Percentiles rank a stretch among this genome's conserved stretches.
phyloP scores from a whole-genome alignment of 2,888 invertebrate species.

The Subacronicta megacephala region DNA sequence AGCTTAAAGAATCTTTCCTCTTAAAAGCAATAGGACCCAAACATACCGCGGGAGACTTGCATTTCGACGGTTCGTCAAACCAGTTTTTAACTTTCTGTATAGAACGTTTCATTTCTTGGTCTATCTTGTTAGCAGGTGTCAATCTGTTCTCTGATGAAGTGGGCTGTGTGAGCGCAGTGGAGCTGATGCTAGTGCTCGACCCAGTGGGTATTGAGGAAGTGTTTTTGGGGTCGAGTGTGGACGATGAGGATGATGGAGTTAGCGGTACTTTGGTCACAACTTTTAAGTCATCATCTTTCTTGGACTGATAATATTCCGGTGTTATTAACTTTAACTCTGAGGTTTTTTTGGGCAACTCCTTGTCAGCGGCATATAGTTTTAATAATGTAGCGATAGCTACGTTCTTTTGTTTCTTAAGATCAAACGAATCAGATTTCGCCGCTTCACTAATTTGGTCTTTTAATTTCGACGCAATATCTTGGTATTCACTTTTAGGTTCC shows the following conservation, averaged over 20 bases:
- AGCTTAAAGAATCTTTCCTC: slow-evolving; percentile 53
- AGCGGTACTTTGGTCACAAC: neutral
- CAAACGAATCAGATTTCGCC: slow-evolving; percentile 56
- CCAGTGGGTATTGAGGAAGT: slow-evolving; percentile 6
- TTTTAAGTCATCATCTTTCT: neutral
- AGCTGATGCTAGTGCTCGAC: slow-evolving; percentile 6
- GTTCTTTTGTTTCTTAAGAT: slow-evolving; percentile 67
- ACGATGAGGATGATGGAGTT: slow-evolving; percentile 3
- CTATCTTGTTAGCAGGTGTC: slow-evolving; percentile 15
- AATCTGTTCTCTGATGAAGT: neutral
- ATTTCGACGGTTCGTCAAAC: slow-evolving; percentile 51
- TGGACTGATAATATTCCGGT: slow-evolving; percentile 66
- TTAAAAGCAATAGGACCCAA: slow-evolving; percentile 61
- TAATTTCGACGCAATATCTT: slow-evolving; percentile 57
- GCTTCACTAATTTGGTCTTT: slow-evolving; percentile 66
- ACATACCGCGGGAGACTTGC: slow-evolving; percentile 35
- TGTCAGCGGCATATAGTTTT: slow-evolving; percentile 61
- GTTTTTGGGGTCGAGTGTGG: slow-evolving; percentile 26
- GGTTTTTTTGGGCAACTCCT: slow-evolving; percentile 7
- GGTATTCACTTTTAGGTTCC: slow-evolving; percentile 23
- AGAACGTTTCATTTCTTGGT: slow-evolving; percentile 58
- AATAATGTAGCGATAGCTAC: slow-evolving; percentile 74
- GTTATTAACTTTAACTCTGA: slow-evolving; percentile 62
- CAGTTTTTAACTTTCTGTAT: slow-evolving; percentile 68
- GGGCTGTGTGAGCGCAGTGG: neutral